These are phyloP conservation scores for Littorina saxatilis DNA, from an alignment of 1,140 invertebrate genomes.

Conservation along the genomic window DNA sequence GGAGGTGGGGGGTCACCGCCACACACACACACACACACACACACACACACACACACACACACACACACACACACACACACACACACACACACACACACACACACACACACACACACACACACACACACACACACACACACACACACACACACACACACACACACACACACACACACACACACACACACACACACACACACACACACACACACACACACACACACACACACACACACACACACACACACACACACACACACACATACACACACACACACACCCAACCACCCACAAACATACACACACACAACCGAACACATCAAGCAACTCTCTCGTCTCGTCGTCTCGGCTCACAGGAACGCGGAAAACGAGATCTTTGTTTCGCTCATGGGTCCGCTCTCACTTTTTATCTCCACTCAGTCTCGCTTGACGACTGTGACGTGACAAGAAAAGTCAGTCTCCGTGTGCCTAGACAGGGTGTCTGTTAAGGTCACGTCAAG, in stretches of 20 bases:
- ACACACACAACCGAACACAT: background rate
- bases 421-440: no score
- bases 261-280: no score
- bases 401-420: no score
- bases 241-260: no score
- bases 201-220: background rate
- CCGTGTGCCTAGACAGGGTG: no score
- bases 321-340: background rate
- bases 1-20: no score
- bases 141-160: background rate
- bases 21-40: background rate
- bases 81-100: background rate
- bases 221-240: no score
- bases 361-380: no score
- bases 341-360: no score
- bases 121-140: background rate
- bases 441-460: no score
- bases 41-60: background rate
- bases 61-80: background rate
- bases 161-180: background rate
- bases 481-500: no score
- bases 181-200: slow-evolving; percentile 1
- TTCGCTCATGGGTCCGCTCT: no score
- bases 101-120: background rate
- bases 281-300: background rate